Percentiles rank a stretch among this genome's conserved stretches.
These are phyloP conservation scores for Sebastes umbrosus DNA, from an alignment of 2,797 vertebrate species.

Conservation along the genomic window DNA sequence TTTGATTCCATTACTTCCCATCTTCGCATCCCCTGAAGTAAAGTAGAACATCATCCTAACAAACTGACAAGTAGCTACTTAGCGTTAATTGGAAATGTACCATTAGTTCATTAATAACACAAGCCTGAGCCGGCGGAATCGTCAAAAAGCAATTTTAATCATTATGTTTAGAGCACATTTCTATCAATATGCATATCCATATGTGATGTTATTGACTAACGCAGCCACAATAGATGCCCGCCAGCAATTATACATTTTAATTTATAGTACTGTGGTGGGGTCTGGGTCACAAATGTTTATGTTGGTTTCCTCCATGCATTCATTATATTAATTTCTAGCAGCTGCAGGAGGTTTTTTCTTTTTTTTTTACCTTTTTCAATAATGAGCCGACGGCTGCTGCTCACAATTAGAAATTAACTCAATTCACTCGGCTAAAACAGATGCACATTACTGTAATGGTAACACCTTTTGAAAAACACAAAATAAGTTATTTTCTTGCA, in stretches of 20 bases:
- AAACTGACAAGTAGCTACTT: background rate
- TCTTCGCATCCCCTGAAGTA: background rate
- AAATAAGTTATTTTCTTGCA: background rate
- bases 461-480: background rate
- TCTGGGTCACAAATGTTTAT: background rate
- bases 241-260: background rate
- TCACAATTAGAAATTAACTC: background rate
- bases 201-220: background rate
- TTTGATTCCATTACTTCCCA: background rate
- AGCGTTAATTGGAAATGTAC: conserved; percentile 9
- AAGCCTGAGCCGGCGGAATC: background rate
- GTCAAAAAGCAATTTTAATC: background rate
- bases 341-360: background rate
- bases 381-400: background rate
- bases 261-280: background rate
- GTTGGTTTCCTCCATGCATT: conserved; percentile 3
- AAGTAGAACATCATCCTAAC: background rate
- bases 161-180: conserved; percentile 12
- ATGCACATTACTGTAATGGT: background rate
- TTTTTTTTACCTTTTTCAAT: background rate
- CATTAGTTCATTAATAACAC: background rate
- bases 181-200: conserved; percentile 11
- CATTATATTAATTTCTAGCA: background rate
- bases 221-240: background rate
- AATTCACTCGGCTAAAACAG: background rate